These are phyloP conservation scores for Drosophila macrospina DNA, from an alignment of 2,888 invertebrate species.

Conservation along the genomic window DNA sequence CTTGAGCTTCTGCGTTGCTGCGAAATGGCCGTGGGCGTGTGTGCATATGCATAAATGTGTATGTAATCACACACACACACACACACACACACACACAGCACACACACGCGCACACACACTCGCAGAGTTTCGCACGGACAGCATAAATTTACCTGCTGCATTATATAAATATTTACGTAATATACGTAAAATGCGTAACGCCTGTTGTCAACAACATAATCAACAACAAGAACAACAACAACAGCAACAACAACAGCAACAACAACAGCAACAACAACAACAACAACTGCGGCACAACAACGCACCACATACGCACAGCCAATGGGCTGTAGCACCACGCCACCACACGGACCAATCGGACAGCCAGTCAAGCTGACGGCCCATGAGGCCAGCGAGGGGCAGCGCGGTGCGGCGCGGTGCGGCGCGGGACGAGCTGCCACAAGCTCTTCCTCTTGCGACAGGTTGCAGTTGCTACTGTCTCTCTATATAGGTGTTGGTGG, in stretches of 20 bases:
- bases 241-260: slow-evolving; percentile 7
- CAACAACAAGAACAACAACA: slow-evolving; percentile 62
- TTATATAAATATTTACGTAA: slow-evolving; percentile 83
- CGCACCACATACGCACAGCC: slow-evolving; percentile 47
- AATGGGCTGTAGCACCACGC: slow-evolving; percentile 43
- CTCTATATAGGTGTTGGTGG: slow-evolving; percentile 11
- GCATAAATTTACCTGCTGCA: slow-evolving; percentile 75
- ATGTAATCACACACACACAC: slow-evolving; percentile 28
- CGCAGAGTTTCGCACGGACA: slow-evolving; percentile 22
- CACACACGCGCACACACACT: slow-evolving; percentile 13
- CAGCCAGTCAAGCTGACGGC: slow-evolving; percentile 24
- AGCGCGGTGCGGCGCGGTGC: neutral
- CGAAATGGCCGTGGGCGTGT: slow-evolving; percentile 59
- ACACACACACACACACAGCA: slow-evolving; percentile 10
- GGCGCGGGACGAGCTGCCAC: neutral
- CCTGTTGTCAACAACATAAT: slow-evolving; percentile 84
- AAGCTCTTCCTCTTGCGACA: neutral
- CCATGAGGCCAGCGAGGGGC: neutral
- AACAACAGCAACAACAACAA: slow-evolving; percentile 3
- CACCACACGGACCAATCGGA: slow-evolving; percentile 30
- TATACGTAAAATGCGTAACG: slow-evolving; percentile 82
- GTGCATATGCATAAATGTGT: slow-evolving; percentile 53
- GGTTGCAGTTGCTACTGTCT: slow-evolving; percentile 5
- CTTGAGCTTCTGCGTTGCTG: slow-evolving; percentile 17
- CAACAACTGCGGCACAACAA: slow-evolving; percentile 24